Conservation (phyloP, 1,140 invertebrate genomes). For the Sesamia nonagrioides region DNA sequence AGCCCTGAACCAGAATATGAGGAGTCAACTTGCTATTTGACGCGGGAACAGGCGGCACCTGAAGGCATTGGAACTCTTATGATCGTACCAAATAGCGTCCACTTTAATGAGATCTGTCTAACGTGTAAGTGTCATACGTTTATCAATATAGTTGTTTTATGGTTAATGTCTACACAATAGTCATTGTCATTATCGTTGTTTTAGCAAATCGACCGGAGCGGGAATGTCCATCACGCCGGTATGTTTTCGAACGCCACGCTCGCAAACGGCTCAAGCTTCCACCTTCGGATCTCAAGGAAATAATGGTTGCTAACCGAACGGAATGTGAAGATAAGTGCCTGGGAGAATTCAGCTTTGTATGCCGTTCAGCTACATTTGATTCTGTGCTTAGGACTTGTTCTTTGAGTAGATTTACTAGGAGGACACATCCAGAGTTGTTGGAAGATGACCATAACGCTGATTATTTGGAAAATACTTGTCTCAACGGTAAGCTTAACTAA, state of each 20-base stretch:
- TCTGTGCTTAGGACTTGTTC: conserved; percentile 92
- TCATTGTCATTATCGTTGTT: conserved; percentile 62
- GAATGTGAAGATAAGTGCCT: conserved; percentile 97
- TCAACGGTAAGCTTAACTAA: conserved; percentile 90
- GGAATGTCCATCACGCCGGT: conserved; percentile 95
- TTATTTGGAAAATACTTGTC: conserved; percentile 96
- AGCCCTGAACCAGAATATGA: conserved; percentile 95
- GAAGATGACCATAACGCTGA: conserved; percentile 95
- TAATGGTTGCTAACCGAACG: conserved; percentile 93
- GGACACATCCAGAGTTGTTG: conserved; percentile 94
- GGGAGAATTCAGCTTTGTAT: conserved; percentile 95
- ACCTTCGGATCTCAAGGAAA: conserved; percentile 93
- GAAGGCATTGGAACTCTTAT: conserved; percentile 95
- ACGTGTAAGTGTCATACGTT: conserved; percentile 91
- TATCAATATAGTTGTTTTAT: conserved; percentile 15
- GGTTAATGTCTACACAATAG: conserved; percentile 34
- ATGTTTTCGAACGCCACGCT: conserved; percentile 95
- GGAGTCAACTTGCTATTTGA: conserved; percentile 96
- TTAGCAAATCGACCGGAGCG: conserved; percentile 94
- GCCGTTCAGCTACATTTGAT: conserved; percentile 95
- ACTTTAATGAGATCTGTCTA: conserved; percentile 96
- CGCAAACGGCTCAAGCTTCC: conserved; percentile 94
- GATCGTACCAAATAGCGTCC: conserved; percentile 94
- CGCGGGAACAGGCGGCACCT: conserved; percentile 93
- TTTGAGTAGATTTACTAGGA: conserved; percentile 93